phyloP scores from a whole-genome alignment of 2,113 vertebrate genomes.

The Gymnarchus niloticus region DNA sequence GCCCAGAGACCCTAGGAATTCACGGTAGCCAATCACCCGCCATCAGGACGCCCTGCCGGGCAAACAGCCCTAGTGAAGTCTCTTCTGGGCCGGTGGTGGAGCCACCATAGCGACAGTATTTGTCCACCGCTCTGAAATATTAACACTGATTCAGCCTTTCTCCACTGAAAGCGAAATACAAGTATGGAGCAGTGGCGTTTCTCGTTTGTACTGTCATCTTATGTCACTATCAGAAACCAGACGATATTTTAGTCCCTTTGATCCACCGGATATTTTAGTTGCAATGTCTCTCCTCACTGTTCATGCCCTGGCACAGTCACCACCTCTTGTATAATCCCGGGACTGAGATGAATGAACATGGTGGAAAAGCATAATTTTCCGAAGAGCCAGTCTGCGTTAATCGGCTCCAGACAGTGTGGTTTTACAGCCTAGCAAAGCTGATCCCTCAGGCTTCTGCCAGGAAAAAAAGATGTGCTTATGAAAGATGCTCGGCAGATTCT shows the following conservation, averaged over 20 bases:
- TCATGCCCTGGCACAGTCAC: neutral
- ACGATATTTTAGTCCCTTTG: neutral
- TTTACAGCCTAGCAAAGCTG: slow-evolving; percentile 1
- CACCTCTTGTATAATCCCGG: neutral
- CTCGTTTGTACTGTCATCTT: neutral
- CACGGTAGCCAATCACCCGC: neutral
- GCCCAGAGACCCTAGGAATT: neutral
- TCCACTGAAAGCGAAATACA: neutral
- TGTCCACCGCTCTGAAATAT: neutral
- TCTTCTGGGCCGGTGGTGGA: neutral
- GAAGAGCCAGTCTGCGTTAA: neutral
- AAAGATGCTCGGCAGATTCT: slow-evolving; percentile 4
- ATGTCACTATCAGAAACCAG: neutral
- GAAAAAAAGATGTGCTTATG: neutral
- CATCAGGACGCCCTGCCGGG: neutral
- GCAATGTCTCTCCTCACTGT: neutral
- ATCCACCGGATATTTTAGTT: neutral
- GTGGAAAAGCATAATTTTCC: neutral
- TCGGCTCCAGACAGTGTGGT: slow-evolving; percentile 17
- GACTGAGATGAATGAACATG: neutral
- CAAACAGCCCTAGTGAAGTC: neutral
- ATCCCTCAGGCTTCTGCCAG: slow-evolving; percentile 7
- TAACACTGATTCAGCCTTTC: too few relatives aligned
- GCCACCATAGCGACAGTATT: neutral
- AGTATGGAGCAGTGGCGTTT: neutral